These are phyloP conservation scores for Dolomedes plantarius DNA, from an alignment of 2,888 invertebrate genomes.

Conservation along the genomic window DNA sequence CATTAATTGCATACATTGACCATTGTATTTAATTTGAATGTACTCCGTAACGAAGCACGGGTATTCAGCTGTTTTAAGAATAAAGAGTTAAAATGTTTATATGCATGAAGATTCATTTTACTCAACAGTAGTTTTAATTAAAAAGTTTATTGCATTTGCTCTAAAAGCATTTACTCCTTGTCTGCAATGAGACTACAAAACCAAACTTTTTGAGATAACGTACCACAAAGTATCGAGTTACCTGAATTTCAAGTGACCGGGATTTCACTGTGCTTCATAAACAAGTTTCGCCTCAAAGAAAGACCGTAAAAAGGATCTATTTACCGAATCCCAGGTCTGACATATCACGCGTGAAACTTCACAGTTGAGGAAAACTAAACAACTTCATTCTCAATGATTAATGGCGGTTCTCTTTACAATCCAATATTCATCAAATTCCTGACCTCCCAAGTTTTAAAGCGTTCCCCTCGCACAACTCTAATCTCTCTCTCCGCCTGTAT, in stretches of 20 bases:
- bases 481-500: neutral
- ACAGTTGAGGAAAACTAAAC: neutral
- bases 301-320: neutral
- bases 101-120: too few species aligned
- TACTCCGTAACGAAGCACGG: too few species aligned
- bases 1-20: too few species aligned
- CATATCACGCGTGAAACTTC: neutral
- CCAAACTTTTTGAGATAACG: too few species aligned
- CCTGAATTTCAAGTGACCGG: neutral
- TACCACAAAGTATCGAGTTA: too few species aligned
- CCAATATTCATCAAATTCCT: constrained; percentile 14
- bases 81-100: too few species aligned
- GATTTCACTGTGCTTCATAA: neutral
- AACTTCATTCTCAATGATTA: constrained; percentile 14
- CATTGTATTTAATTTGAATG: too few species aligned
- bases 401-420: neutral
- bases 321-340: neutral
- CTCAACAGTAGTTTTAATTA: too few species aligned
- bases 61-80: too few species aligned
- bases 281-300: neutral
- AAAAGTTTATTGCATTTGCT: too few species aligned
- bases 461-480: neutral
- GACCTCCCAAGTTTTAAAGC: constrained; percentile 6
- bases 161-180: too few species aligned
- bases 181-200: too few species aligned